phyloP scores from a whole-genome alignment of 2,113 vertebrate species.

The Nettapus auritus region DNA sequence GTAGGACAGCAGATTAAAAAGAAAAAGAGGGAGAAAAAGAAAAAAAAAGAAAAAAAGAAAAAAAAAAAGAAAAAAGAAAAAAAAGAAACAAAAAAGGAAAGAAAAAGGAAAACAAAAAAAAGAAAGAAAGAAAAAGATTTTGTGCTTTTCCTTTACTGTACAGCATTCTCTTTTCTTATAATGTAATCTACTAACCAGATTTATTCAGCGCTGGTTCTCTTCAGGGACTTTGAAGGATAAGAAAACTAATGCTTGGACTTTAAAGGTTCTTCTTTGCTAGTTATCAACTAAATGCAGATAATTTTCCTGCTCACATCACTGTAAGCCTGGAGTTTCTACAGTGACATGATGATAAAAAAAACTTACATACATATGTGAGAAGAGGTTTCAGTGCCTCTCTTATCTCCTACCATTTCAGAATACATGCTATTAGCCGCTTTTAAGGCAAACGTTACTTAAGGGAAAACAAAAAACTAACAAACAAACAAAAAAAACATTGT shows the following conservation, averaged over 20 bases:
- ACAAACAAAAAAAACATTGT: no score
- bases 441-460: background rate
- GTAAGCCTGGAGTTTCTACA: slow-evolving; percentile 4
- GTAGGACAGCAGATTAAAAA: background rate
- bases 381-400: background rate
- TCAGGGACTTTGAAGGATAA: background rate
- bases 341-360: background rate
- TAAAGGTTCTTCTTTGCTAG: background rate
- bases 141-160: background rate
- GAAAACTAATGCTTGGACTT: background rate
- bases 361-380: background rate
- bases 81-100: background rate
- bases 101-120: background rate
- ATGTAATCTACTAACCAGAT: background rate
- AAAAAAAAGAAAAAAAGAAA: background rate
- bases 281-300: background rate
- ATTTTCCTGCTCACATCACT: background rate
- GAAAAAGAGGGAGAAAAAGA: background rate
- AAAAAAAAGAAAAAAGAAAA: background rate
- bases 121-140: slow-evolving; percentile 4
- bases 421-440: background rate
- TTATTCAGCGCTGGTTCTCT: background rate
- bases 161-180: slow-evolving; percentile 1
- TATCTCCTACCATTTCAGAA: background rate
- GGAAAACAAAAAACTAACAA: background rate